Percentiles rank a stretch among this genome's conserved stretches.
These are phyloP conservation scores for Perdita meconis DNA, from an alignment of 2,888 invertebrate species.

Conservation along the genomic window DNA sequence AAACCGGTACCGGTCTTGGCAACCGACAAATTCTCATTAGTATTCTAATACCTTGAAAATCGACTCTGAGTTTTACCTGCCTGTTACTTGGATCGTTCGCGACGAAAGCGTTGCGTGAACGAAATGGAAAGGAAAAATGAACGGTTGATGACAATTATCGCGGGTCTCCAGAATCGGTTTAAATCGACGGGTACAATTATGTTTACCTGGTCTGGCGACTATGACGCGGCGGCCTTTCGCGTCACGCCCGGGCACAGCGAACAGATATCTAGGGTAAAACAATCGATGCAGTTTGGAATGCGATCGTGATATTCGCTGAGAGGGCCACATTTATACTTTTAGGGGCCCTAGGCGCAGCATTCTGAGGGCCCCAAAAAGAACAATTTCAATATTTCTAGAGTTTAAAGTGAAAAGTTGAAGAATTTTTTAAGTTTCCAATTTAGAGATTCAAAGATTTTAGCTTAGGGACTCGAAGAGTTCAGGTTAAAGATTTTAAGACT, in stretches of 20 bases:
- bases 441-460: too few species aligned
- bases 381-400: too few species aligned
- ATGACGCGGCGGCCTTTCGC: constrained; percentile 90
- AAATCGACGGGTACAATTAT: too few species aligned
- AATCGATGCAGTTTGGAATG: neutral
- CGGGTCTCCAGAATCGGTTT: neutral
- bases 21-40: neutral
- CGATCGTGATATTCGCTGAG: neutral
- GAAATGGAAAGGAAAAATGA: neutral
- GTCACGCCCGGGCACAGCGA: constrained; percentile 92
- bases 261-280: constrained; percentile 87
- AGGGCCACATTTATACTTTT: too few species aligned
- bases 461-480: too few species aligned
- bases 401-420: too few species aligned
- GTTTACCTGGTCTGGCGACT: constrained; percentile 90
- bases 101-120: neutral
- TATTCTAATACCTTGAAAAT: constrained; percentile 10
- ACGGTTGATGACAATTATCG: neutral
- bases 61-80: neutral
- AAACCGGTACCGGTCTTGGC: too few species aligned
- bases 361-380: too few species aligned
- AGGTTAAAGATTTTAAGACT: too few species aligned
- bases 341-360: too few species aligned
- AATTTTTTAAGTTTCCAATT: too few species aligned
- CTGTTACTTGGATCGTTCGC: neutral